Conservation (phyloP, 1,140 invertebrate species). For the Diachasmimorpha longicaudata region DNA sequence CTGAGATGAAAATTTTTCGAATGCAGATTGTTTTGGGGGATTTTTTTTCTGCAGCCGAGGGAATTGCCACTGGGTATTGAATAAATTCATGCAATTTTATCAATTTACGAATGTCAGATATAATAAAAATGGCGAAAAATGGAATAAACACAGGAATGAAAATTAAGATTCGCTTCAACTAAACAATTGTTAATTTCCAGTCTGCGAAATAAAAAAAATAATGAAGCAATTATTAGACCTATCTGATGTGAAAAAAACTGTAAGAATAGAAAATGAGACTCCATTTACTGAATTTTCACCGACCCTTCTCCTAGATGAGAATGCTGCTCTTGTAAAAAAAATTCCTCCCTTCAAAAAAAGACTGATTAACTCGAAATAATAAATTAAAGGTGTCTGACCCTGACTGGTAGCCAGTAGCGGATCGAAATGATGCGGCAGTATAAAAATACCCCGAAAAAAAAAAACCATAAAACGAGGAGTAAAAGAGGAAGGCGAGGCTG, state of each 20-base stretch:
- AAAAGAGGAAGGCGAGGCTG: conserved; percentile 28
- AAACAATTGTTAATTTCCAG: too few species aligned
- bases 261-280: not conserved
- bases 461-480: conserved; percentile 9
- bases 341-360: too few species aligned
- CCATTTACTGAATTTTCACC: not conserved
- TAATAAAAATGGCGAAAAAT: not conserved
- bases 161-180: not conserved
- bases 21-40: not conserved
- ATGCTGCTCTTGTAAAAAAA: not conserved
- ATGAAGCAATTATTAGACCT: too few species aligned
- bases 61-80: not conserved
- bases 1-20: conserved; percentile 1
- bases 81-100: conserved; percentile 5
- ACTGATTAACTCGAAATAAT: not conserved
- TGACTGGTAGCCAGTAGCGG: conserved; percentile 34
- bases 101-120: not conserved
- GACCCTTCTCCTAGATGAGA: not conserved
- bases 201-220: too few species aligned
- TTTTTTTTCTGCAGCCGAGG: not conserved
- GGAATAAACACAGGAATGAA: not conserved
- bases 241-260: not conserved
- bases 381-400: conserved; percentile 27
- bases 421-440: conserved; percentile 34
- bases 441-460: not conserved